phyloP scores from a whole-genome alignment of 2,797 vertebrate genomes.

The Neopelma chrysocephalum region DNA sequence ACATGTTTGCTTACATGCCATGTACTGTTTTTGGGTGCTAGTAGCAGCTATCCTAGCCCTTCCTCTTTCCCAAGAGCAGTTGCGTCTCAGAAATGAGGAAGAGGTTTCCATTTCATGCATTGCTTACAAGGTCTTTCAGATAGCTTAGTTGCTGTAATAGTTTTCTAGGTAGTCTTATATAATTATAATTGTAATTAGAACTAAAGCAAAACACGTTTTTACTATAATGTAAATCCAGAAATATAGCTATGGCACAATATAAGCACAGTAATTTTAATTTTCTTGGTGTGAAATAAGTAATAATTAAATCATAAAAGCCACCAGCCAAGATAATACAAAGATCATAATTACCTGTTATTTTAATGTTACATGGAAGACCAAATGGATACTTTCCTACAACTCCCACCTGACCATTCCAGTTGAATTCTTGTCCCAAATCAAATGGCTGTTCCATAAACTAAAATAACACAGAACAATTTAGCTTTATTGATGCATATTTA shows the following conservation, averaged over 20 bases:
- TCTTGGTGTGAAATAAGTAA: not conserved
- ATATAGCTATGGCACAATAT: not conserved
- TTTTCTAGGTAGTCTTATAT: not conserved
- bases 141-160: not conserved
- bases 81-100: not conserved
- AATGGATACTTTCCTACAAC: constrained; percentile 88
- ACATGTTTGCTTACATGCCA: not conserved
- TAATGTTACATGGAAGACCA: constrained; percentile 94
- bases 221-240: not conserved
- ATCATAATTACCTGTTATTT: constrained; percentile 85
- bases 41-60: not conserved
- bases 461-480: constrained; percentile 61
- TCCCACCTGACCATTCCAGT: constrained; percentile 82
- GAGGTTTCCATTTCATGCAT: not conserved
- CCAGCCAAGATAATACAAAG: not conserved
- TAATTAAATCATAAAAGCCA: not conserved
- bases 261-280: not conserved
- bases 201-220: not conserved
- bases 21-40: not conserved
- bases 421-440: constrained; percentile 84
- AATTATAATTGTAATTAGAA: not conserved
- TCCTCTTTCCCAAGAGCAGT: not conserved
- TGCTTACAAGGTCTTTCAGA: not conserved
- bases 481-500: constrained; percentile 39
- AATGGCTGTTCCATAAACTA: constrained; percentile 86